Evolutionary conservation across 2,113 vertebrate genomes (phyloP).

Genomic region (Mormoops blainvillei): DNA sequence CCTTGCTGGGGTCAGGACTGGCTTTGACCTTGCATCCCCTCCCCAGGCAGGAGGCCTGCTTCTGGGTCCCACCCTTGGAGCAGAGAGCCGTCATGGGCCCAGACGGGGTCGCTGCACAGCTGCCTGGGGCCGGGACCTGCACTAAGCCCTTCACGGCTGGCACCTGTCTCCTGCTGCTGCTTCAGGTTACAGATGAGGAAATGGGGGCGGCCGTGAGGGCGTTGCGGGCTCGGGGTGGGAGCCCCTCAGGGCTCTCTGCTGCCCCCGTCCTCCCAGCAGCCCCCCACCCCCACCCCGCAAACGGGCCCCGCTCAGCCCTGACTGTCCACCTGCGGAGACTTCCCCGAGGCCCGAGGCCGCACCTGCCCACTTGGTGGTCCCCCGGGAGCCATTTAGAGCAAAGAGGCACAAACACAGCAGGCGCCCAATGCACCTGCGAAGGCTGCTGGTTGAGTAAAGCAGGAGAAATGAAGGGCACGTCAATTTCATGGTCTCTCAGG

Average conservation of each 20-base stretch:
- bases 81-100: neutral
- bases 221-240: neutral
- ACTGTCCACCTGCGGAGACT: rapidly evolving
- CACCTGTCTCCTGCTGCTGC: neutral
- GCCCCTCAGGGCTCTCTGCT: neutral
- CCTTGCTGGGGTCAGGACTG: neutral
- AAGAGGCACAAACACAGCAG: neutral
- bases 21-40: neutral
- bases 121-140: too few species aligned
- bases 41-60: neutral
- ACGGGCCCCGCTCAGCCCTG: neutral
- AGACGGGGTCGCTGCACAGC: rapidly evolving
- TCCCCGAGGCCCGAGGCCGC: too few species aligned
- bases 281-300: too few species aligned
- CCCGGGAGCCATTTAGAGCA: neutral
- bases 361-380: neutral
- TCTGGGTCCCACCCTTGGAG: neutral
- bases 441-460: neutral
- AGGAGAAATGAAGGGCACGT: rapidly evolving
- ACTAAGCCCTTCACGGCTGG: too few species aligned
- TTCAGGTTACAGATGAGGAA: neutral
- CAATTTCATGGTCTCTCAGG: rapidly evolving
- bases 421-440: rapidly evolving
- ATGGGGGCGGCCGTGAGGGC: neutral
- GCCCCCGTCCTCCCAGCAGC: too few species aligned